Evolutionary conservation across 2,888 invertebrate species (phyloP).

Genomic region (Amiota minor): DNA sequence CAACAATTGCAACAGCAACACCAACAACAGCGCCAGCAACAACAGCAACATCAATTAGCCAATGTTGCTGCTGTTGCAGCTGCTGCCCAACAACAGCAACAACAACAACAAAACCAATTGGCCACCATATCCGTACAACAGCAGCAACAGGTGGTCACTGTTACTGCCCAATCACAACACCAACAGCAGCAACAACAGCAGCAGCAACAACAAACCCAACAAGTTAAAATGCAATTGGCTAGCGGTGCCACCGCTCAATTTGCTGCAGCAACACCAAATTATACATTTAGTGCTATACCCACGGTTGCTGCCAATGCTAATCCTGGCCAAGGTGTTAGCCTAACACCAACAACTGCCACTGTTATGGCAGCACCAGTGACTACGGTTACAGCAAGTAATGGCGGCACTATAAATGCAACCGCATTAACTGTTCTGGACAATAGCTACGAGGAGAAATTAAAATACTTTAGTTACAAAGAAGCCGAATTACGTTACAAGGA

Average conservation of each 20-base stretch:
- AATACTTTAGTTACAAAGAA: constrained; percentile 70
- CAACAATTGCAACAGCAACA: constrained; percentile 49
- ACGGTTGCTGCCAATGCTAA: constrained; percentile 46
- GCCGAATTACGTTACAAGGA: constrained; percentile 70
- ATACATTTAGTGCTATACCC: constrained; percentile 68
- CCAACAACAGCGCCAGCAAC: constrained; percentile 57
- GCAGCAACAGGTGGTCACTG: constrained; percentile 35
- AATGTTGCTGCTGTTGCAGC: constrained; percentile 48
- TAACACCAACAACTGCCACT: constrained; percentile 23
- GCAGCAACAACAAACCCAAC: constrained; percentile 43
- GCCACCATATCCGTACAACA: constrained; percentile 40
- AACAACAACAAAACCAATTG: constrained; percentile 41
- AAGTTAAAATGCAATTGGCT: constrained; percentile 66
- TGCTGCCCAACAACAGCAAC: constrained; percentile 53
- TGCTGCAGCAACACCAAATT: constrained; percentile 62
- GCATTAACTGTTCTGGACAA: constrained; percentile 39
- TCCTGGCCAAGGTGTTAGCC: not conserved
- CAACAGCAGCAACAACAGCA: constrained; percentile 49
- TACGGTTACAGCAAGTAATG: constrained; percentile 25
- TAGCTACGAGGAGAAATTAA: constrained; percentile 67
- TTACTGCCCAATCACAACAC: constrained; percentile 40
- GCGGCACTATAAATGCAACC: constrained; percentile 40
- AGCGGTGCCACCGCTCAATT: constrained; percentile 53
- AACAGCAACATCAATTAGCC: constrained; percentile 47
- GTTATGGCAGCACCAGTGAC: constrained; percentile 30